Conservation (phyloP, 2,888 invertebrate species). For the Ligdia adustata region DNA sequence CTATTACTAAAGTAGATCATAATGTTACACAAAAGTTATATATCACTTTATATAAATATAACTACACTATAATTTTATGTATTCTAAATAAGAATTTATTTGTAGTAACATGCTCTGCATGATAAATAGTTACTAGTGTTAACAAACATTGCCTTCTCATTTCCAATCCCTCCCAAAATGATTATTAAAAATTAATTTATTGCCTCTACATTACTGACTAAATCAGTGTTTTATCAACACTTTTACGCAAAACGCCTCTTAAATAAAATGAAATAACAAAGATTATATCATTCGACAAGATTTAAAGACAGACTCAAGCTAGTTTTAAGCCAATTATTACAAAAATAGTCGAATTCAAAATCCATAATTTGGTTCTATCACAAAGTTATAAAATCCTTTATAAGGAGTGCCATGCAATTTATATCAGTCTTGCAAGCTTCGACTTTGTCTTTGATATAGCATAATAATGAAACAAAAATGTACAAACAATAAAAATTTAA, state of each 20-base stretch:
- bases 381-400: slow-evolving; percentile 64
- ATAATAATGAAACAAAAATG: no score
- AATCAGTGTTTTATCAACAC: no score
- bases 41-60: no score
- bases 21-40: no score
- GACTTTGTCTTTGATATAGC: slow-evolving; percentile 57
- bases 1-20: no score
- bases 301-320: slow-evolving; percentile 36
- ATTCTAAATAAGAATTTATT: slow-evolving; percentile 2
- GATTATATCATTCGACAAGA: not conserved
- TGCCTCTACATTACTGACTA: not conserved
- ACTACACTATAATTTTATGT: slow-evolving; percentile 1
- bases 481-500: no score
- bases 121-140: slow-evolving; percentile 17
- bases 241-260: no score
- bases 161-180: slow-evolving; percentile 31
- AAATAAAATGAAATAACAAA: no score
- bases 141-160: slow-evolving; percentile 43
- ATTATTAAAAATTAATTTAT: not conserved
- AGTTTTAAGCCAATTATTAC: slow-evolving; percentile 50
- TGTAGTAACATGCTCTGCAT: slow-evolving; percentile 46
- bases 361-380: slow-evolving; percentile 58
- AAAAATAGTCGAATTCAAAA: slow-evolving; percentile 70
- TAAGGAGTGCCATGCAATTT: slow-evolving; percentile 61
- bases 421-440: slow-evolving; percentile 78